These are phyloP conservation scores for Pocillopora meandrina DNA, from an alignment of 92 coral and sea anemone genomes.

Conservation along the genomic window DNA sequence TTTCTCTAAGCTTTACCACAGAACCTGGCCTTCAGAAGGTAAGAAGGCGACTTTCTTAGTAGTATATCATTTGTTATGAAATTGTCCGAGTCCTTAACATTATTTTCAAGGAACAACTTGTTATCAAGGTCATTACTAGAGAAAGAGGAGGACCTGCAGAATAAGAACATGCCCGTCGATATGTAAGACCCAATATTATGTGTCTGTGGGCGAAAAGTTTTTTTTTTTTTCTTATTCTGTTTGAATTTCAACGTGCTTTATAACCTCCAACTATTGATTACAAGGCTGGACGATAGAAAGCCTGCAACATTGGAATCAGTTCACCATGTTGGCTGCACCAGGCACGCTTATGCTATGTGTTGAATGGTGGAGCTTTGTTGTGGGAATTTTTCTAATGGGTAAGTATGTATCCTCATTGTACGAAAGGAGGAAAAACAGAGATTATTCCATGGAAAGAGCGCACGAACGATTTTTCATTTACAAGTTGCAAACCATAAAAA, in stretches of 20 bases:
- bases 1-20: constrained; percentile 8
- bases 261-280: not conserved
- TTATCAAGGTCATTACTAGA: too few species aligned
- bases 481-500: too few species aligned
- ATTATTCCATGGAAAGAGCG: too few species aligned
- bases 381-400: constrained; percentile 56
- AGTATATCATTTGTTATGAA: not conserved
- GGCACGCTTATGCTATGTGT: constrained; percentile 54
- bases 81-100: not conserved
- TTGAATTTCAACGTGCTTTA: too few species aligned
- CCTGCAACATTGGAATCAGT: constrained; percentile 49
- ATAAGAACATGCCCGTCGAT: too few species aligned
- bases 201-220: too few species aligned
- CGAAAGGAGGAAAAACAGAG: too few species aligned
- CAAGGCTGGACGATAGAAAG: constrained; percentile 59
- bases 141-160: too few species aligned
- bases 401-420: constrained; percentile 1
- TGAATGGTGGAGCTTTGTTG: constrained; percentile 60
- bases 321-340: constrained; percentile 39
- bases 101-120: too few species aligned
- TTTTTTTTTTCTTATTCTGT: too few species aligned
- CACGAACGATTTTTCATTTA: too few species aligned
- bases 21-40: constrained; percentile 37
- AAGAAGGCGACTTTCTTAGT: not conserved
- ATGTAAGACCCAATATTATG: too few species aligned